phyloP scores from a whole-genome alignment of 2,113 vertebrate species.

The Ceyx margarethae region DNA sequence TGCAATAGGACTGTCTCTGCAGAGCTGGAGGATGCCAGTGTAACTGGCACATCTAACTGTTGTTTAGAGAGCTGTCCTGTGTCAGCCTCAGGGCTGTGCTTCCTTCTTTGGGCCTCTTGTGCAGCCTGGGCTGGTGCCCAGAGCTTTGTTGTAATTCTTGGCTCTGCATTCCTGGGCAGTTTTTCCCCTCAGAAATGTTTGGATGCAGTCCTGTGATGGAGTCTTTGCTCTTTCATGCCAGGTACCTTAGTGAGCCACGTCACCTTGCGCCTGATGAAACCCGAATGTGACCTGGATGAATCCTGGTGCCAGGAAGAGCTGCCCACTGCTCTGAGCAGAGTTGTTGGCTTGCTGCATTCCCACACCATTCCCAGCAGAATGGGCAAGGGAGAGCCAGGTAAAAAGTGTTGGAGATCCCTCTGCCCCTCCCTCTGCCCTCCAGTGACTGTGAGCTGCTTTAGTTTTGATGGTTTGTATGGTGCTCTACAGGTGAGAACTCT shows the following conservation, averaged over 20 bases:
- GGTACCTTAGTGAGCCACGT: slow-evolving; percentile 89
- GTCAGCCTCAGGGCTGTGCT: not conserved
- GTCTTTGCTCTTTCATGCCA: slow-evolving; percentile 43
- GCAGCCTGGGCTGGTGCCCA: not conserved
- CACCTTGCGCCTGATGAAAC: slow-evolving; percentile 91
- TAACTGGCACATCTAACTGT: not conserved
- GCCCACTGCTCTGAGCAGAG: slow-evolving; percentile 82
- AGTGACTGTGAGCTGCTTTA: not conserved
- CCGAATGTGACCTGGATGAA: slow-evolving; percentile 87
- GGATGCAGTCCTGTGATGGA: not conserved
- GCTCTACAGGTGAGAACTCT: not conserved
- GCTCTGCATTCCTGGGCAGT: not conserved
- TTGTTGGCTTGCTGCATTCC: slow-evolving; percentile 81
- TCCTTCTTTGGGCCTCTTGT: not conserved
- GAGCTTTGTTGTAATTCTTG: not conserved
- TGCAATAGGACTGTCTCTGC: not conserved
- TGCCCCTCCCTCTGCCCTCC: not conserved
- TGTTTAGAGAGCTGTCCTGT: not conserved
- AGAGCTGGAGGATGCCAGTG: not conserved
- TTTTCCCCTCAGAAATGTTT: not conserved
- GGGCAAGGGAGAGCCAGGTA: slow-evolving; percentile 79
- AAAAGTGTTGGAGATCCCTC: not conserved
- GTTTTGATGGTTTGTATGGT: not conserved
- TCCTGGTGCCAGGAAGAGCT: slow-evolving; percentile 93
- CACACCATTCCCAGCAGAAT: slow-evolving; percentile 81